Base-by-base conservation (phyloP, 2,113 vertebrate species). In the Pedionomus torquatus region DNA sequence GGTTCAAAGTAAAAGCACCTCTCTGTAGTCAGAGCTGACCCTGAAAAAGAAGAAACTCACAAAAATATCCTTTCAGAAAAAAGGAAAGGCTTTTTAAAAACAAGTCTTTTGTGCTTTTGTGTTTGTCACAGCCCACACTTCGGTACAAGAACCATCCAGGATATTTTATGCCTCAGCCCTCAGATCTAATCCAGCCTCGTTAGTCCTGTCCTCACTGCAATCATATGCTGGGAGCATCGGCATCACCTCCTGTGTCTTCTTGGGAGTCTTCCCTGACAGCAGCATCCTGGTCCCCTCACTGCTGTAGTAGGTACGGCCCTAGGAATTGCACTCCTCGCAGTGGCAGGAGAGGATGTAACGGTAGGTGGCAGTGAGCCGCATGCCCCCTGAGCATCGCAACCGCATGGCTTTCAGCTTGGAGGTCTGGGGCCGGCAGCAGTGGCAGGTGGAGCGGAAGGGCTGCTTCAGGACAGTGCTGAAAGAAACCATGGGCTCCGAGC, bases 311-410 rank as follows among this genome's bases (percentile, higher is more conserved):
- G 46, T 41, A 0, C 2, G 1, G 52, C 90, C 97, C 97, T 98
- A 98, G 77, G 98, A 99, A 97, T 98, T 99, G 98, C 99, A 99
- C 95, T 99, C 99, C 97, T 99, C 99, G 1, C 99, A 99, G 98
- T 98, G 98, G 98, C 99, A 99, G 78, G 99, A 99, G 9, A 99
- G 98, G 98, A 99, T 99, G 98, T 99, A 99, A 93, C 99, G 98
- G 97, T 99, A 99, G 35, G 99, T 99, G 95, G 99, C 99, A 0
- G 99, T 99, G 84, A 99, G 99, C 86, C 99, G 98, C 75, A 98
- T 99, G 43, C 99, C 99, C 7, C 99, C 99, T 1, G 98, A 97
- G 89, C 99, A 99, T 52, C 99, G 98, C 97, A 99, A 98, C 52
- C 99, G 87, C 96, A 99, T 98, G 1, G 99, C 99, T 97, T 99